These are phyloP conservation scores for Thymelicus acteon DNA, from an alignment of 2,888 invertebrate species.

Conservation along the genomic window DNA sequence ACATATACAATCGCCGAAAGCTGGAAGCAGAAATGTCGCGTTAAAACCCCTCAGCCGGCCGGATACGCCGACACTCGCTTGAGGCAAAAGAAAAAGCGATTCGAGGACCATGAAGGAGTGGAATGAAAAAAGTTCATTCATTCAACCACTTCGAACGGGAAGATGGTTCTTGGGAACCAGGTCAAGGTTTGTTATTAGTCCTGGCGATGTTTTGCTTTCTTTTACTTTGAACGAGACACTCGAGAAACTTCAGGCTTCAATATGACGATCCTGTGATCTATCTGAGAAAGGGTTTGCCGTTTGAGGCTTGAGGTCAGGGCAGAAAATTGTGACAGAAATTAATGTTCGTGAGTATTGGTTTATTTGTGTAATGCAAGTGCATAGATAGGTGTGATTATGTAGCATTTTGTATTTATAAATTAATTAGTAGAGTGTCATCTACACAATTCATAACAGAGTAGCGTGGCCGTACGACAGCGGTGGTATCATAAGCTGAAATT, in stretches of 20 bases:
- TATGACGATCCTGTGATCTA: background rate
- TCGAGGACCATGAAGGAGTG: constrained; percentile 52
- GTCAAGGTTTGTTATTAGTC: constrained; percentile 37
- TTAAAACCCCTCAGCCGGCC: constrained; percentile 12
- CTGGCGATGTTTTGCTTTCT: constrained; percentile 7
- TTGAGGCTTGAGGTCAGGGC: no score
- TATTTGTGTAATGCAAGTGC: no score
- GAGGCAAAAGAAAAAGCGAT: constrained; percentile 47
- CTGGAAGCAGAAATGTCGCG: constrained; percentile 8
- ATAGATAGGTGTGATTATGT: no score
- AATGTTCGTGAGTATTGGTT: no score
- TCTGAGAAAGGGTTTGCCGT: no score
- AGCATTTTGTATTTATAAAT: no score
- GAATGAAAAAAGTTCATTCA: constrained; percentile 62
- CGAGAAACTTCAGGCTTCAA: background rate
- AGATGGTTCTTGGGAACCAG: constrained; percentile 20
- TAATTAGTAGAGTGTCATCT: no score
- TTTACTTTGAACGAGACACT: background rate
- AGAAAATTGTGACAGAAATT: no score
- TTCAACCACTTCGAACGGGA: constrained; percentile 39
- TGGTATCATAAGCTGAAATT: no score
- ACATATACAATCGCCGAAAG: constrained; percentile 6
- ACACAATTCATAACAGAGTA: no score
- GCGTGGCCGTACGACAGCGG: no score
- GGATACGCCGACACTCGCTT: constrained; percentile 14